Conservation (phyloP, 2,113 vertebrate genomes). For the Mystacornis crossleyi region DNA sequence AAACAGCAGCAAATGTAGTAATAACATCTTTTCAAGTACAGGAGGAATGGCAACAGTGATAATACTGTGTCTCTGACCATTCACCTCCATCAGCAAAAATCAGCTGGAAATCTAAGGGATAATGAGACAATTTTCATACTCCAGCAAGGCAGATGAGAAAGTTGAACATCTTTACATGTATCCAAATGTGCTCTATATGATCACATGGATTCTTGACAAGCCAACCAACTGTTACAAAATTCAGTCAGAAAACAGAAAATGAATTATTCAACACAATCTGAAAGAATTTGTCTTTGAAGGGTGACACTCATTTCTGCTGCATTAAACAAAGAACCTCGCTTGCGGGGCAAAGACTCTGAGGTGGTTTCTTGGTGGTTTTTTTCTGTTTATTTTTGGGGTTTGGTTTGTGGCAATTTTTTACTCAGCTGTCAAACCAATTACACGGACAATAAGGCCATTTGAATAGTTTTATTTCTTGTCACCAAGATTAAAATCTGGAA, state of each 20-base stretch:
- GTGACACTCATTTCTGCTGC: neutral
- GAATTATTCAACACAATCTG: slow-evolving; percentile 52
- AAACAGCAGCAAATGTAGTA: neutral
- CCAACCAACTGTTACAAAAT: slow-evolving; percentile 31
- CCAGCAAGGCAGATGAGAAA: slow-evolving; percentile 16
- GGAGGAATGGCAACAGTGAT: neutral
- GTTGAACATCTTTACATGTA: neutral
- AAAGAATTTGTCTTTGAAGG: slow-evolving; percentile 15
- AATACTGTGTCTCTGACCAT: neutral
- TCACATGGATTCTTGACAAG: slow-evolving; percentile 20
- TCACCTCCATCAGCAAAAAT: neutral
- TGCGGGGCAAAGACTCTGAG: neutral
- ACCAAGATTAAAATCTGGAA: neutral
- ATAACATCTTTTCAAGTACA: neutral
- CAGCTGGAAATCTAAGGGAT: neutral
- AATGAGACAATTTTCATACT: neutral
- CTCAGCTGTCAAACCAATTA: neutral
- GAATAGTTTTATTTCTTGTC: neutral
- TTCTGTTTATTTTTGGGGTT: neutral
- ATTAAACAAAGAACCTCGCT: neutral
- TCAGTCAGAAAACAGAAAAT: slow-evolving; percentile 33
- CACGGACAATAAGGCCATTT: neutral
- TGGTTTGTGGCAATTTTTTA: neutral
- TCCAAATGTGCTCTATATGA: neutral
- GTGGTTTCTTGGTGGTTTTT: neutral